Base-by-base conservation (phyloP, 2,113 vertebrate species). In the Petrocephalus microphthalmus region DNA sequence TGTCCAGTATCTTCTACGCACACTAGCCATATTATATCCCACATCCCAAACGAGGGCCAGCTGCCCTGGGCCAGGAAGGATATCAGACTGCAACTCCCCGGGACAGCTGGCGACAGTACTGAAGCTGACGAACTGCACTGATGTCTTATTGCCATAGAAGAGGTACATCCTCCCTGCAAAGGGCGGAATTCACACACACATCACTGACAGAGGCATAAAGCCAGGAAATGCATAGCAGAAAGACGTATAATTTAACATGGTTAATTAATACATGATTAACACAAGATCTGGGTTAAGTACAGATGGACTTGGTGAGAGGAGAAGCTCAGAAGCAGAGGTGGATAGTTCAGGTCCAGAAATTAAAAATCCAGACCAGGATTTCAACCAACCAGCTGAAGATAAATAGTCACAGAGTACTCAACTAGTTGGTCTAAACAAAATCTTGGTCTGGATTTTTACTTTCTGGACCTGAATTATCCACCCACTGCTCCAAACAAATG, bases 101-200 rank as follows among this genome's bases (percentile, higher is more conserved):
- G 97, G 96, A 91, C 96, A 97, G 92, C 92, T 96, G 22, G 97
- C 97, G 0, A 95, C 95, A 67, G 97, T 96, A 2, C 90, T 95
- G 94, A 98, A 98, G 91, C 94, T 96, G 93, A 97, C 95, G 90
- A 98, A 98, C 94, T 98, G 97, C 89, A 97, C 96, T 0, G 97
- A 98, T 0, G 97, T 98, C 94, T 98, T 98, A 94, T 98, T 98
- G 49, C 97, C 97, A 2, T 97, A 98, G 93, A 98, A 98, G 88
- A 98, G 93, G 91, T 98, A 98, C 97, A 98, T 98, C 53, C 97
- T 96, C 91, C 97, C 97, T 98, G 92, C 60, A 25, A 91, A 45
- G 7, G 52, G 74, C 6, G 20, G 29, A 11, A 13, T 13, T 10
- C 17, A 22, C 11, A 56, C 22, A 29, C 11, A 87, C 3, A 49